These are phyloP conservation scores for Pseudorasbora parva DNA, from an alignment of 2,113 vertebrate genomes.

Conservation along the genomic window DNA sequence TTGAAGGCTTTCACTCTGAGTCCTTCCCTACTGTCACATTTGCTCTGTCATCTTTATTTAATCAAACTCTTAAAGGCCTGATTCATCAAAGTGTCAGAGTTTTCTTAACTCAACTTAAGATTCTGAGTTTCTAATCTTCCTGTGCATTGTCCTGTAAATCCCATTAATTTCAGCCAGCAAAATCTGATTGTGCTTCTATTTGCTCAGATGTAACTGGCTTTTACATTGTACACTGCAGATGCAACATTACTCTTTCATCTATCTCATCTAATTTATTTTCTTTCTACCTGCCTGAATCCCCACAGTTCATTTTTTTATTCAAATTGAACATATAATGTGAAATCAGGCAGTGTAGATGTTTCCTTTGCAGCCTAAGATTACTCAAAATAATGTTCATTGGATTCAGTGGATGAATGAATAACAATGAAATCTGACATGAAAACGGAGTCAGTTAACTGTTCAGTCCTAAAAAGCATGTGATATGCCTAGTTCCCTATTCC, in stretches of 20 bases:
- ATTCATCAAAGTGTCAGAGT: neutral
- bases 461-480: too few relatives aligned
- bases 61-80: neutral
- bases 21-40: neutral
- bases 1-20: neutral
- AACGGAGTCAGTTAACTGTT: neutral
- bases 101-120: neutral
- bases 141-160: neutral
- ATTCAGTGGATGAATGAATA: neutral
- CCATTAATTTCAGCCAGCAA: neutral
- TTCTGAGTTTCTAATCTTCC: neutral
- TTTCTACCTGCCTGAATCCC: neutral
- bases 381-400: neutral
- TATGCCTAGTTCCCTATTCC: too few relatives aligned
- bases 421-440: neutral
- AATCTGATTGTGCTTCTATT: neutral
- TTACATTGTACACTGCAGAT: constrained; percentile 4
- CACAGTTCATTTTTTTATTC: constrained; percentile 34
- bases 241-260: neutral
- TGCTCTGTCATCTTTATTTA: neutral
- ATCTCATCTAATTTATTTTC: constrained; percentile 23
- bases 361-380: neutral
- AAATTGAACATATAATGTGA: constrained; percentile 26
- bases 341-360: neutral
- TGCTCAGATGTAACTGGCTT: neutral